These are phyloP conservation scores for Caenorhabditis becei DNA, from an alignment of 2,888 invertebrate genomes.

Conservation along the genomic window DNA sequence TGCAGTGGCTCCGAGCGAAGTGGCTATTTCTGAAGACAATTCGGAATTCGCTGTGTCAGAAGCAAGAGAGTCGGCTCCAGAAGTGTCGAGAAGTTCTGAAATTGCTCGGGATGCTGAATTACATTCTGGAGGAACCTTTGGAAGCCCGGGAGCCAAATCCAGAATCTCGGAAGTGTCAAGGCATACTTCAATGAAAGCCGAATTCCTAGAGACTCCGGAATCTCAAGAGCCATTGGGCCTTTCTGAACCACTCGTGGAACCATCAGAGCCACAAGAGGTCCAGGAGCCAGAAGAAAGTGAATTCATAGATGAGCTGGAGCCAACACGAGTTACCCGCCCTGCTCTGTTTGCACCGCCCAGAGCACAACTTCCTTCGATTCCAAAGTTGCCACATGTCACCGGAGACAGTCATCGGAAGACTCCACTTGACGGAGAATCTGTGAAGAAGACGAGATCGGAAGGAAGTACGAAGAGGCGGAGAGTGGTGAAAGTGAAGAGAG, in stretches of 20 bases:
- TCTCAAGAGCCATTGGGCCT: background rate
- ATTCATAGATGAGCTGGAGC: constrained; percentile 1
- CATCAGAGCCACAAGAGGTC: constrained; percentile 4
- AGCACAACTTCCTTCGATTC: constrained; percentile 29
- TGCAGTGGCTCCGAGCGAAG: constrained; percentile 48
- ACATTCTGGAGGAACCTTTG: too few species aligned
- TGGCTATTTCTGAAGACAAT: constrained; percentile 30
- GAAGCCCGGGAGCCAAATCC: too few species aligned
- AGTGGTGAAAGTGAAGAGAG: constrained; percentile 34
- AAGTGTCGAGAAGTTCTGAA: background rate
- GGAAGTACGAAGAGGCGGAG: constrained; percentile 17
- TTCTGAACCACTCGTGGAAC: background rate
- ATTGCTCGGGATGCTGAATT: background rate
- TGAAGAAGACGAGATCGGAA: constrained; percentile 32
- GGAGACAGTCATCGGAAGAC: constrained; percentile 23
- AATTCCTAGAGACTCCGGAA: background rate
- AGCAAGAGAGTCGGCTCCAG: background rate
- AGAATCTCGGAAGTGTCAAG: background rate
- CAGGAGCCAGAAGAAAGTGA: constrained; percentile 6
- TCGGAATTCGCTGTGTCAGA: background rate
- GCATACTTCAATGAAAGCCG: background rate
- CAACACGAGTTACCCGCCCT: background rate
- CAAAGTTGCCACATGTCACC: constrained; percentile 16
- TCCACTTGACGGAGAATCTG: constrained; percentile 17
- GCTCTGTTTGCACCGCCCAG: constrained; percentile 37